A percentile compares a stretch with the other conserved stretches of the same genome.
Evolutionary conservation across 2,113 vertebrate species (phyloP).

Genomic region (Corapipo altera): DNA sequence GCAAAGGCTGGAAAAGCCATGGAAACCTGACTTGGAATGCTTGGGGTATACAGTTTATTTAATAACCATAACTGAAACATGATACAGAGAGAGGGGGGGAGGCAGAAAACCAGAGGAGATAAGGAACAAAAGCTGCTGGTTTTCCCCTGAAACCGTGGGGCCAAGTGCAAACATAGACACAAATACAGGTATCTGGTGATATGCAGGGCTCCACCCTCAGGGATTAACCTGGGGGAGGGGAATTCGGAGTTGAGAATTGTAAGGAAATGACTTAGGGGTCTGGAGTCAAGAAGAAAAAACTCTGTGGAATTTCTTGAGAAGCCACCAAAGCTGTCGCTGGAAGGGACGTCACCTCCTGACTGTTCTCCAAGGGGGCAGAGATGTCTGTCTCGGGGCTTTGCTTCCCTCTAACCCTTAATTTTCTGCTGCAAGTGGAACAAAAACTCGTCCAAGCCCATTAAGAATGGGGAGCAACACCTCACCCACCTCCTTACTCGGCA

Average conservation of each 20-base stretch:
- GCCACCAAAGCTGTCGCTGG: background rate
- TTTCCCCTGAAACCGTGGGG: accelerated
- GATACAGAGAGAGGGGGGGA: background rate
- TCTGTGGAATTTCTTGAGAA: background rate
- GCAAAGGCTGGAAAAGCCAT: background rate
- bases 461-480: background rate
- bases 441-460: background rate
- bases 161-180: background rate
- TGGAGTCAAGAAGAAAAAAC: background rate
- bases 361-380: background rate
- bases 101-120: conserved; percentile 5
- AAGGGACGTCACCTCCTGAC: accelerated
- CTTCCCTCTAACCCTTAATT: background rate
- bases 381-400: background rate
- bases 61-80: background rate
- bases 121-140: conserved; percentile 50
- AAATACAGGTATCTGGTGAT: accelerated
- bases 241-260: accelerated
- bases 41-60: background rate
- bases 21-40: background rate
- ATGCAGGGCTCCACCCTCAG: background rate
- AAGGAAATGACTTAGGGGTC: background rate
- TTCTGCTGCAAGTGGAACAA: background rate
- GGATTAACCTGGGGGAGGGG: background rate
- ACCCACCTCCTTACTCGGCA: accelerated